These are phyloP conservation scores for Ormyrus labotus DNA, from an alignment of 2,888 invertebrate genomes.

Conservation along the genomic window DNA sequence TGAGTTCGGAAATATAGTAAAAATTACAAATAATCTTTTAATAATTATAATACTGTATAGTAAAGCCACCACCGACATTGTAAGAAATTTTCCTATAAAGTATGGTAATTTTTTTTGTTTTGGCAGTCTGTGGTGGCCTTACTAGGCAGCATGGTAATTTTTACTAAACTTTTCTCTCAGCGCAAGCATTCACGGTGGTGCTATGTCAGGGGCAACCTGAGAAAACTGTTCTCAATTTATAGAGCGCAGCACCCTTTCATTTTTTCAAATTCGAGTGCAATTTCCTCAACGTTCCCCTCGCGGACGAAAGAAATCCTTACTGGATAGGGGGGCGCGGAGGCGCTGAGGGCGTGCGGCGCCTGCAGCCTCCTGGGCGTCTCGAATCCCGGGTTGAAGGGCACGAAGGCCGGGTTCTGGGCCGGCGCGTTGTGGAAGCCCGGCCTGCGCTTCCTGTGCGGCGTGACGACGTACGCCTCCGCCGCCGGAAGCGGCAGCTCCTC, in stretches of 20 bases:
- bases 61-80: neutral
- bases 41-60: neutral
- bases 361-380: slow-evolving; percentile 78
- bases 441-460: slow-evolving; percentile 89
- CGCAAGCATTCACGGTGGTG: too few species aligned
- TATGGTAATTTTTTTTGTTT: too few species aligned
- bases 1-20: too few species aligned
- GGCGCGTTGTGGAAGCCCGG: slow-evolving; percentile 93
- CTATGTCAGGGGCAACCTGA: too few species aligned
- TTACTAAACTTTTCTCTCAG: too few species aligned
- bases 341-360: slow-evolving; percentile 82
- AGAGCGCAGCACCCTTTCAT: too few species aligned
- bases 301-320: slow-evolving; percentile 62
- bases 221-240: too few species aligned
- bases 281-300: too few species aligned
- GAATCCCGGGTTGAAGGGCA: slow-evolving; percentile 81
- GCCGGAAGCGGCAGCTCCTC: slow-evolving; percentile 84
- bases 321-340: slow-evolving; percentile 84
- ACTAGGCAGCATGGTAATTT: too few species aligned
- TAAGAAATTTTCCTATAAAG: neutral
- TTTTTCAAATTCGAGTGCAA: too few species aligned
- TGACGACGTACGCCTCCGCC: slow-evolving; percentile 89
- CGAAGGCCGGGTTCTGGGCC: slow-evolving; percentile 91
- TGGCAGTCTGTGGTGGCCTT: too few species aligned
- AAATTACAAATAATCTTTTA: too few species aligned